Percentiles rank a stretch among this genome's conserved stretches.
These are phyloP conservation scores for Tenthredo livida DNA, from an alignment of 2,888 invertebrate species.

Conservation along the genomic window DNA sequence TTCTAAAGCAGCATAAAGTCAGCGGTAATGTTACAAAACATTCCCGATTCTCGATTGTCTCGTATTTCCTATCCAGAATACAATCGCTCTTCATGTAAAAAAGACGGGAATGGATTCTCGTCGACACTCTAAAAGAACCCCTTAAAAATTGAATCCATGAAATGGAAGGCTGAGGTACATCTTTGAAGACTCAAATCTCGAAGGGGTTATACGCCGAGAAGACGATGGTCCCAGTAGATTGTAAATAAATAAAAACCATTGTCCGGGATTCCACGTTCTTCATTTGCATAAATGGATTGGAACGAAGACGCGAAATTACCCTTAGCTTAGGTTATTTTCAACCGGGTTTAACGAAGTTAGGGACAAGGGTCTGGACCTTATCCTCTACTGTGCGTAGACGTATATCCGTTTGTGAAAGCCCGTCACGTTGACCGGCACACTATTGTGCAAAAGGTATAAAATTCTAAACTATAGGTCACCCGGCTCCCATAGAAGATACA, in stretches of 20 bases:
- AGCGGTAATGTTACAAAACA: conserved; percentile 6
- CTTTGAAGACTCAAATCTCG: not conserved
- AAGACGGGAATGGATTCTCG: not conserved
- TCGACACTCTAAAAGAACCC: not conserved
- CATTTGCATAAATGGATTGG: conserved; percentile 21
- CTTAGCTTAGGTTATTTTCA: conserved; percentile 5
- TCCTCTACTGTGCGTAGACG: not conserved
- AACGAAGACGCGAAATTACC: conserved; percentile 24
- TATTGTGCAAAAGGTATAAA: conserved; percentile 24
- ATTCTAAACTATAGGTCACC: conserved; percentile 33
- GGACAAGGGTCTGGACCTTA: conserved; percentile 21
- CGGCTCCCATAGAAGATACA: conserved; percentile 11
- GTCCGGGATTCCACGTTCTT: conserved; percentile 29
- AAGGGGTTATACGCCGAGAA: not conserved
- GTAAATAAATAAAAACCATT: conserved; percentile 17
- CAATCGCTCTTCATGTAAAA: not conserved
- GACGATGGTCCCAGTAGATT: not conserved
- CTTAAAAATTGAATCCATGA: conserved; percentile 3
- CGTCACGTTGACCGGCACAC: conserved; percentile 27
- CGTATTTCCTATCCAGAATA: not conserved
- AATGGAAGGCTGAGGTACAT: not conserved
- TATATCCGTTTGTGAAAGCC: conserved; percentile 26
- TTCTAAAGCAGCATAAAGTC: not conserved
- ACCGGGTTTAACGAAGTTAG: conserved; percentile 12
- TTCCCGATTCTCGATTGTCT: not conserved